phyloP scores from a whole-genome alignment of 2,113 vertebrate genomes.

The Anhinga rufa region DNA sequence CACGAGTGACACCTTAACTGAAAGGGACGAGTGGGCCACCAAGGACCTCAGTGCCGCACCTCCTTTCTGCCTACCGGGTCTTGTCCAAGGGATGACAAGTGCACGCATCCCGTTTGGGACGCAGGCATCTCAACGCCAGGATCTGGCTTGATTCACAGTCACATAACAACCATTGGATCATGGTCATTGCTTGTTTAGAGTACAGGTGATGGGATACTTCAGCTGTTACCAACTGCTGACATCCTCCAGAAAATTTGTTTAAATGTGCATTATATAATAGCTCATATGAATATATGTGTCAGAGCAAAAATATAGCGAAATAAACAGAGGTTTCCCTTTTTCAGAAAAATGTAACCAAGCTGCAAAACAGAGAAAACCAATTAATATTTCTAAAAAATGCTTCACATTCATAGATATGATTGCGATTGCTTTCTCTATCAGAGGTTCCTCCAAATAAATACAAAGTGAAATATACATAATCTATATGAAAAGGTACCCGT shows the following conservation, averaged over 20 bases:
- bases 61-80: not conserved
- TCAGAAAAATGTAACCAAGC: not conserved
- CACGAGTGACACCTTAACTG: not conserved
- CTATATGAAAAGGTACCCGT: not conserved
- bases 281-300: accelerated
- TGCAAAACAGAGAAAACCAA: not conserved
- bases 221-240: not conserved
- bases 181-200: accelerated
- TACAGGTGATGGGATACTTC: not conserved
- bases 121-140: accelerated
- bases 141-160: not conserved
- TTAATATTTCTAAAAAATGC: not conserved
- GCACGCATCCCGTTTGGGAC: accelerated
- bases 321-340: not conserved
- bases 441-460: not conserved
- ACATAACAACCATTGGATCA: not conserved
- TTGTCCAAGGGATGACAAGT: not conserved
- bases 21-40: not conserved
- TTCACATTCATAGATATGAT: not conserved
- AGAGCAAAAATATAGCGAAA: not conserved
- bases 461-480: not conserved
- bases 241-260: not conserved
- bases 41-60: accelerated
- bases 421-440: not conserved
- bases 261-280: not conserved